Evolutionary conservation across 1,140 invertebrate genomes (phyloP), one percentile per base, ranked within the genome.

Genomic region (Dendroctonus ponderosae): DNA sequence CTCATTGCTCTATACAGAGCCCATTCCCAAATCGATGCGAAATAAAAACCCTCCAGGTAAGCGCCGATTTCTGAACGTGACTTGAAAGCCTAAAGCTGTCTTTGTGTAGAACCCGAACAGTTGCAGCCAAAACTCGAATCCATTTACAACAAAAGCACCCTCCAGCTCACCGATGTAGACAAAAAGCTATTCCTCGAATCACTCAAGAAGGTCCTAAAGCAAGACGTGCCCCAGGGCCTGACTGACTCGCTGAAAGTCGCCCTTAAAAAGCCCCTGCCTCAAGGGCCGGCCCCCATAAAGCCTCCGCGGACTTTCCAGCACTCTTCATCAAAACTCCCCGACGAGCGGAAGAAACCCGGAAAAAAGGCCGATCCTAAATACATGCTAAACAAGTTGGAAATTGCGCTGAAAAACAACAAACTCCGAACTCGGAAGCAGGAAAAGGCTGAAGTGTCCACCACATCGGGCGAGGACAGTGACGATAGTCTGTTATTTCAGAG

Each of bases 231-330:
- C 37, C 62, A 40, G n/a, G 65, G 64, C n/a, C 67, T 74, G 62
- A 84, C 82, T 5, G 84, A 85, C 64, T 86, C 84, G 8, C 74
- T 87, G 37, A 86, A 85, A 71, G 82, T 82, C 51, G 85, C 85
- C 40, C 75, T 88, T 38, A 85, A 84, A 71, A 81, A 85, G 67
- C 86, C 86, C 0, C 74, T 89, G 62, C 87, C 87, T 0, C 41
- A 74, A 12, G 87, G 87, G 3, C 86, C 87, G 7, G 85, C 87
- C 40, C 89, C 88, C 0, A 84, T 85, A 70, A 91, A 91, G 74
- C 88, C 89, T 15, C 89, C 89, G 3, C 75, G 89, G 74, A 86
- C 84, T 6, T 88, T 89, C 74, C 80, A 80, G 58, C 82, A 85
- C 72, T 73, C 62, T 48, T 72, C 37, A 70, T 60, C 38, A 3